Conservation (phyloP, 2,797 vertebrate species). For the Sebastes wilsoni region DNA sequence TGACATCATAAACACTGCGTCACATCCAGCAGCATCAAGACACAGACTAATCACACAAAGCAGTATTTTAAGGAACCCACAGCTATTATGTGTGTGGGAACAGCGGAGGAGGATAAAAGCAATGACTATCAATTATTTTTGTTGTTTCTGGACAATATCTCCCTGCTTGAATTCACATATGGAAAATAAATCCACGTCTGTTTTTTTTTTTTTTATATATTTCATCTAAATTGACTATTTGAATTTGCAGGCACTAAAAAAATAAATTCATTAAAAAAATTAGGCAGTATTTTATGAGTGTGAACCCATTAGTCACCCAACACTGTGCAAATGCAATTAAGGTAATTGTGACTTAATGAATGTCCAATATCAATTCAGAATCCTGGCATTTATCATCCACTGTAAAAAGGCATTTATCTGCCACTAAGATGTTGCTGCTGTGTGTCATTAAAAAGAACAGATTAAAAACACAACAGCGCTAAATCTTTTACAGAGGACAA, state of each 20-base stretch:
- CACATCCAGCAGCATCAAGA: neutral
- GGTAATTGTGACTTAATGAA: constrained; percentile 75
- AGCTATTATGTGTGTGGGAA: neutral
- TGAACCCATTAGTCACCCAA: constrained; percentile 62
- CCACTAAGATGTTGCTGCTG: constrained; percentile 5
- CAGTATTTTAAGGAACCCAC: neutral
- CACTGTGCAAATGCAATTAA: constrained; percentile 67
- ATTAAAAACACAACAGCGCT: neutral
- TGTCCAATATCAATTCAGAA: constrained; percentile 69
- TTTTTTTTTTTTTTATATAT: constrained; percentile 26
- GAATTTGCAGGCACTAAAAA: constrained; percentile 32
- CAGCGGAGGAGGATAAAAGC: neutral
- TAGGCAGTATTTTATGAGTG: constrained; percentile 27
- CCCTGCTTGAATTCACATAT: neutral
- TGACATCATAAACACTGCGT: neutral
- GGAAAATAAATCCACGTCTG: constrained; percentile 1
- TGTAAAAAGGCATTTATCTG: constrained; percentile 51
- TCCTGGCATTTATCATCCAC: constrained; percentile 62
- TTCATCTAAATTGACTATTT: constrained; percentile 36
- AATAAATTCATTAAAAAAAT: neutral
- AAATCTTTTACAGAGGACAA: neutral
- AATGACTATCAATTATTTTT: neutral
- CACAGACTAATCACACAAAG: neutral
- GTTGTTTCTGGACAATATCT: neutral
- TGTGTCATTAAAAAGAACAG: constrained; percentile 4